Percentiles rank a stretch among this genome's conserved stretches.
These are phyloP conservation scores for Norana najaformis DNA, from an alignment of 2,888 invertebrate genomes.

Conservation along the genomic window DNA sequence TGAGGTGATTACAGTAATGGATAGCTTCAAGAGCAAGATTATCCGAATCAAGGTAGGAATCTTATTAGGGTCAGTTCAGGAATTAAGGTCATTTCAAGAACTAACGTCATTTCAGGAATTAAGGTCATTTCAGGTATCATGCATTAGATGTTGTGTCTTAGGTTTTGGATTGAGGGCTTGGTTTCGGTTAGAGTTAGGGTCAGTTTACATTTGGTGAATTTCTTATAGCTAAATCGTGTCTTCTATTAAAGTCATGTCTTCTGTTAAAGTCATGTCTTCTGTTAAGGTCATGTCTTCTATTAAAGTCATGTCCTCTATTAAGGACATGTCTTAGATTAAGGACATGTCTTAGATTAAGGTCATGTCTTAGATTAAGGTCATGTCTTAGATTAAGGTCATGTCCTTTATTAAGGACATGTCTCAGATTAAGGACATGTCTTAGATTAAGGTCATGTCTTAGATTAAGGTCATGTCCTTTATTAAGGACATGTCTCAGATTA, in stretches of 20 bases:
- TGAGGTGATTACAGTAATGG: slow-evolving; percentile 78
- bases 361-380: background rate
- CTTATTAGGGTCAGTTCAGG: background rate
- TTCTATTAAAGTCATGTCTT: background rate
- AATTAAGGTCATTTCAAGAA: background rate
- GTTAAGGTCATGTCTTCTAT: too few species aligned
- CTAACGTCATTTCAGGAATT: background rate
- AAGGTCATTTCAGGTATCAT: background rate
- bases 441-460: background rate
- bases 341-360: too few species aligned
- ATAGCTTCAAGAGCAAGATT: slow-evolving; percentile 81
- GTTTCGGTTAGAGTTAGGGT: background rate
- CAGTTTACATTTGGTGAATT: background rate
- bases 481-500: too few species aligned
- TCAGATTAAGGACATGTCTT: too few species aligned
- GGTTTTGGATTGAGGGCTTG: too few species aligned
- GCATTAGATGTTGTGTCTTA: background rate
- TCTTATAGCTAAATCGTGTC: background rate
- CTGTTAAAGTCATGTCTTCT: background rate
- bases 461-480: too few species aligned
- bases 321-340: background rate
- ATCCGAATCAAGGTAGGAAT: slow-evolving; percentile 79
- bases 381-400: too few species aligned
- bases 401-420: too few species aligned
- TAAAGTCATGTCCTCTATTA: too few species aligned